A percentile compares a stretch with the other conserved stretches of the same genome.
phyloP scores from a whole-genome alignment of 2,113 vertebrate species.

The Neolamprologus falcicula region DNA sequence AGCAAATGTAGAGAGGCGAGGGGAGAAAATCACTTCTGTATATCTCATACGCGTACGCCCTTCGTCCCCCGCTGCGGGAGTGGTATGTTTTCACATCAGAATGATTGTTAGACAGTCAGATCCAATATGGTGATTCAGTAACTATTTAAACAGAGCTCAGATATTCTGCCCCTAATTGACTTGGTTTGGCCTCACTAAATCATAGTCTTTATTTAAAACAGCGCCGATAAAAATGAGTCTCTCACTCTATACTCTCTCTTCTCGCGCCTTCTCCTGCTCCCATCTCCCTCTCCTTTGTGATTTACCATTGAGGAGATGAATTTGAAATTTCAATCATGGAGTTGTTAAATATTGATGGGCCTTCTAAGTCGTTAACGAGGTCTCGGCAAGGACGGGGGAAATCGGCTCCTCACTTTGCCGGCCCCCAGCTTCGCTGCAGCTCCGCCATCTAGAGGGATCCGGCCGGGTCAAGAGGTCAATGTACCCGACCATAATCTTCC shows the following conservation, averaged over 20 bases:
- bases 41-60: background rate
- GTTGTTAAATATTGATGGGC: slow-evolving; percentile 73
- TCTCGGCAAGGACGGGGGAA: slow-evolving; percentile 54
- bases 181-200: slow-evolving; percentile 57
- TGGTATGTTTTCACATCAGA: slow-evolving; percentile 50
- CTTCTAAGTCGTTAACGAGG: slow-evolving; percentile 62
- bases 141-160: slow-evolving; percentile 35
- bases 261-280: background rate
- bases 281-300: slow-evolving; percentile 51
- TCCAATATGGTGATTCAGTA: slow-evolving; percentile 57
- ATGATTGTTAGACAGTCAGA: slow-evolving; percentile 45
- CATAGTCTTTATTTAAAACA: slow-evolving; percentile 58
- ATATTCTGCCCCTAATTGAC: slow-evolving; percentile 63
- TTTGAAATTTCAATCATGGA: slow-evolving; percentile 72
- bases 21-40: slow-evolving; percentile 23
- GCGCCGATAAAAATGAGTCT: slow-evolving; percentile 33
- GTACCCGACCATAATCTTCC: slow-evolving; percentile 59
- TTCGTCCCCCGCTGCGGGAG: background rate
- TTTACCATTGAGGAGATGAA: slow-evolving; percentile 63
- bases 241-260: background rate
- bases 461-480: slow-evolving; percentile 66
- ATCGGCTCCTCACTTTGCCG: slow-evolving; percentile 4
- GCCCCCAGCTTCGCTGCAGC: background rate
- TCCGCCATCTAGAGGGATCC: slow-evolving; percentile 55
- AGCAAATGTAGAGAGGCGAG: background rate